phyloP scores from a whole-genome alignment of 2,797 vertebrate species.

The Chelonia mydas region DNA sequence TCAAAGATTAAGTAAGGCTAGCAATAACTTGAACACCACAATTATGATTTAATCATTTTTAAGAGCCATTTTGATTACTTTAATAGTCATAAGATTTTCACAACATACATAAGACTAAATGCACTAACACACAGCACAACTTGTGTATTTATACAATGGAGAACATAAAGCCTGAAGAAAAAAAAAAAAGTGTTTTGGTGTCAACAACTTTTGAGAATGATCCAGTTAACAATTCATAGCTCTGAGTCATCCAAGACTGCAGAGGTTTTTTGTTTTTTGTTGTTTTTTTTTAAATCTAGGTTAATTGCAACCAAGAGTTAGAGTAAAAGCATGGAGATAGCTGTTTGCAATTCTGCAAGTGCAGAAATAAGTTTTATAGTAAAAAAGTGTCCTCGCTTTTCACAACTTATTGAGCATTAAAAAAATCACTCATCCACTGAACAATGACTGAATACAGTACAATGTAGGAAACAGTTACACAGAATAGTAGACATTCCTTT shows the following conservation, averaged over 20 bases:
- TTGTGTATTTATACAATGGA: background rate
- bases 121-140: background rate
- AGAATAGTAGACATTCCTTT: background rate
- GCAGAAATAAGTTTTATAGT: background rate
- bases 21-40: background rate
- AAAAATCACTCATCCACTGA: background rate
- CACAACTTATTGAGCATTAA: background rate
- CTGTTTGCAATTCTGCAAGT: background rate
- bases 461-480: background rate
- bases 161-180: rapidly evolving
- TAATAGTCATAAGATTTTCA: rapidly evolving
- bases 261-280: background rate
- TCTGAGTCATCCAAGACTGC: background rate
- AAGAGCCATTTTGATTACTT: background rate
- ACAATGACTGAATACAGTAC: background rate
- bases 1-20: background rate
- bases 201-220: background rate
- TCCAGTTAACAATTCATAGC: background rate
- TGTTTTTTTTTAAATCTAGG: background rate
- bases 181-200: background rate
- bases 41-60: background rate
- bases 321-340: background rate
- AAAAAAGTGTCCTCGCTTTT: background rate
- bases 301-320: background rate
- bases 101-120: background rate